phyloP scores from a whole-genome alignment of 1,140 invertebrate species.

The Aphaenogaster rudis region DNA sequence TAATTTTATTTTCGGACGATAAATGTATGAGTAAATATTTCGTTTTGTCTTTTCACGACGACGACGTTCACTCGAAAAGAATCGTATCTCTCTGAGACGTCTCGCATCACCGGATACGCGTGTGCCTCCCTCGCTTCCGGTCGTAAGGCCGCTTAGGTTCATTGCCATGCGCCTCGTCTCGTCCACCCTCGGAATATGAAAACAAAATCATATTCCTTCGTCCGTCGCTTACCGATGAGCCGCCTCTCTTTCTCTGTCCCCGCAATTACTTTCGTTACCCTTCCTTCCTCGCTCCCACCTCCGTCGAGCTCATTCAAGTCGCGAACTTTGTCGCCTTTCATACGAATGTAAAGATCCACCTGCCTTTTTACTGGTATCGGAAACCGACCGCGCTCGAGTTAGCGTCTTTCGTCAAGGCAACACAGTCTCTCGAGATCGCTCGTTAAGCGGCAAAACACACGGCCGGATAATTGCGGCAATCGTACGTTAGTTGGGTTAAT shows the following conservation, averaged over 20 bases:
- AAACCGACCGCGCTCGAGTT: conserved; percentile 24
- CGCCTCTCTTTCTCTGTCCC: conserved; percentile 29
- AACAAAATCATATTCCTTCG: conserved; percentile 81
- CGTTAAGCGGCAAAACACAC: conserved; percentile 79
- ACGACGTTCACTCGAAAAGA: conserved; percentile 49
- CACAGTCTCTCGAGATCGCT: conserved; percentile 71
- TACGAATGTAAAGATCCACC: conserved; percentile 36
- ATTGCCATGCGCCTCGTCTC: conserved; percentile 76
- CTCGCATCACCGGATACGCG: conserved; percentile 80
- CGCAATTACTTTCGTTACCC: neutral
- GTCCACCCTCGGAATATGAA: conserved; percentile 80
- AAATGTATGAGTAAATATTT: neutral
- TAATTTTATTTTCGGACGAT: conserved; percentile 1
- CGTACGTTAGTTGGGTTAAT: conserved; percentile 77
- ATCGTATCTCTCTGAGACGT: conserved; percentile 72
- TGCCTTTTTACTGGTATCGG: conserved; percentile 47
- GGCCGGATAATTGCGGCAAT: conserved; percentile 75
- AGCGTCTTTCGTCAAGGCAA: conserved; percentile 47
- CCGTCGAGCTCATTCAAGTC: neutral
- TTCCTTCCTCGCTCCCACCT: neutral
- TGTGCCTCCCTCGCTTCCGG: conserved; percentile 80
- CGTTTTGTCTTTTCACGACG: neutral
- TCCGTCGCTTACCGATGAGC: conserved; percentile 76
- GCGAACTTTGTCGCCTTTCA: conserved; percentile 37
- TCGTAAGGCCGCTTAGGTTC: conserved; percentile 71